Base-by-base conservation (phyloP, 2,888 invertebrate species). In the Ceriagrion tenellum region DNA sequence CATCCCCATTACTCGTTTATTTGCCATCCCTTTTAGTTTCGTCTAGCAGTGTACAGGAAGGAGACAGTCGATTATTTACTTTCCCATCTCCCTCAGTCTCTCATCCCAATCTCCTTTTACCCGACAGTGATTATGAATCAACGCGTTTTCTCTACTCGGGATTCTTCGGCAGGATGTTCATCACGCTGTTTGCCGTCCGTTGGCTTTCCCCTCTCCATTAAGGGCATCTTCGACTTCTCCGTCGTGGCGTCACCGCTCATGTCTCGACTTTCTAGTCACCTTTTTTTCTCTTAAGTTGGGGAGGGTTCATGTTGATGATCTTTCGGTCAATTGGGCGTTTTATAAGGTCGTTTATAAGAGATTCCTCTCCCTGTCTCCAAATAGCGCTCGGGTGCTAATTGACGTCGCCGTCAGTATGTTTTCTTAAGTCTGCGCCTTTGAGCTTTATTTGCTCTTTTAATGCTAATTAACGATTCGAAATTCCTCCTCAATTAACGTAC, bases 81-180 rank as follows among this genome's bases (percentile, higher is more conserved):
- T 56, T 93, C n/a, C 81, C 30, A 35, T 30, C 81, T 81, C 81
- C 35, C 26, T 12, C 23, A 35, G 40, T 12, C n/a, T 35, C 40
- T 91, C 40, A 26, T 40, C 56, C 81, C 30, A 30, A 2, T 81
- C 35, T 35, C 35, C 69, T 35, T 59, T 40, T 69, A 63, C 63
- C n/a, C 74, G 93, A 30, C 81, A 81, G 12, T 55, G 69, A 93
- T 93, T 93, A 93, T 69, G 69, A 47, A 93, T 69, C 69, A 47
- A 63, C 40, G 93, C 40, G 55, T 74, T 63, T 69, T 74, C 47
- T 93, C 47, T n/a, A 74, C 81, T 93, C 35, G 69, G 20, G 47
- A 93, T 93, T 93, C 69, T 63, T 93, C 47, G 69, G 63, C n/a
- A 74, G 13, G 81, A 93, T 93, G 69, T 93, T 81, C 81, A 81